These are phyloP conservation scores for Venusia cambrica DNA, from an alignment of 2,888 invertebrate species.

Conservation along the genomic window DNA sequence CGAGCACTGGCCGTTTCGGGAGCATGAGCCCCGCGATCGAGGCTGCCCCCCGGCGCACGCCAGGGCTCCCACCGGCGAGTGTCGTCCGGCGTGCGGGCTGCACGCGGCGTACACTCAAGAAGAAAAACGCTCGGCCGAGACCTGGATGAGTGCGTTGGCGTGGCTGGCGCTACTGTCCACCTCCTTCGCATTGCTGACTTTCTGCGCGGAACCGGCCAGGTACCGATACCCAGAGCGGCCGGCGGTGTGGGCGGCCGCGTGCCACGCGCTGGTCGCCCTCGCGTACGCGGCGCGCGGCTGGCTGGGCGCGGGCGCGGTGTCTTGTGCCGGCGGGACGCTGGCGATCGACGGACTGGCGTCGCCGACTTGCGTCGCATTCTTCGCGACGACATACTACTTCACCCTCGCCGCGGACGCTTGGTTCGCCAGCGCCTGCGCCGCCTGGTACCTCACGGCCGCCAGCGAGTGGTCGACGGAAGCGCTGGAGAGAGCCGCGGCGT, in stretches of 20 bases:
- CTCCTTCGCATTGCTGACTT: slow-evolving; percentile 91
- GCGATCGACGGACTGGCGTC: slow-evolving; percentile 76
- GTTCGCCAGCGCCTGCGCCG: slow-evolving; percentile 93
- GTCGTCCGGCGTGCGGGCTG: slow-evolving; percentile 84
- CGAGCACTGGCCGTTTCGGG: slow-evolving; percentile 64
- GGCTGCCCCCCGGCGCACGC: slow-evolving; percentile 83
- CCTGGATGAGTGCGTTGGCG: slow-evolving; percentile 89
- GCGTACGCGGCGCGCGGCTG: slow-evolving; percentile 87
- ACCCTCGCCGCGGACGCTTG: slow-evolving; percentile 90
- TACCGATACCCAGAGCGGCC: slow-evolving; percentile 97
- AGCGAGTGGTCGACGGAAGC: slow-evolving; percentile 97
- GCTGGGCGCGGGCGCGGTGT: slow-evolving; percentile 64
- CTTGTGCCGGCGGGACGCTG: slow-evolving; percentile 58
- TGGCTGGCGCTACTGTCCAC: slow-evolving; percentile 90
- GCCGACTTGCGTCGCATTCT: slow-evolving; percentile 86
- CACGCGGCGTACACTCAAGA: slow-evolving; percentile 84
- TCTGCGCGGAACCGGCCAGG: slow-evolving; percentile 92
- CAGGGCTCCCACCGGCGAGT: slow-evolving; percentile 78
- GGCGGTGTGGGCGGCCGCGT: slow-evolving; percentile 93
- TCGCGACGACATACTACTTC: slow-evolving; percentile 88
- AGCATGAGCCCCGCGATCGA: slow-evolving; percentile 49
- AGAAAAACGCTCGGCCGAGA: slow-evolving; percentile 86
- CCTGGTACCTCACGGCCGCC: slow-evolving; percentile 94
- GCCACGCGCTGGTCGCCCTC: slow-evolving; percentile 90
- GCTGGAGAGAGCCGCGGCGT: slow-evolving; percentile 90